Percentiles rank a stretch among this genome's conserved stretches.
Evolutionary conservation across 2,888 invertebrate species (phyloP).

Genomic region (Melanotus villosus): DNA sequence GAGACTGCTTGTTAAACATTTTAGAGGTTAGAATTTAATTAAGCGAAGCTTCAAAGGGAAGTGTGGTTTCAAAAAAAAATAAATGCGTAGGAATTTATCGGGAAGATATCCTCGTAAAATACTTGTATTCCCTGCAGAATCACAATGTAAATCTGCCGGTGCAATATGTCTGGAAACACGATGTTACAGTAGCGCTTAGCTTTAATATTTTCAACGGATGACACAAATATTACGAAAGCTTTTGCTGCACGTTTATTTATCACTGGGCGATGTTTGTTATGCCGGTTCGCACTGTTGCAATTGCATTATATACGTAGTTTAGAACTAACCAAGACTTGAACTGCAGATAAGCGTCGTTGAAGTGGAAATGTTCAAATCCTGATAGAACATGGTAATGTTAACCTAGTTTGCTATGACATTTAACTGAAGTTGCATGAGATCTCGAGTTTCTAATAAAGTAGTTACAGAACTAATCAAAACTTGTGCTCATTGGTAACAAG

Average conservation of each 20-base stretch:
- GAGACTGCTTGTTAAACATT: too few relatives aligned
- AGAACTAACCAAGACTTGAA: constrained; percentile 32
- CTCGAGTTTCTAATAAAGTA: constrained; percentile 42
- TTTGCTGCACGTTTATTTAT: constrained; percentile 34
- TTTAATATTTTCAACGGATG: constrained; percentile 29
- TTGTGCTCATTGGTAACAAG: constrained; percentile 33
- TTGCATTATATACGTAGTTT: constrained; percentile 27
- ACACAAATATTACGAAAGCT: constrained; percentile 32
- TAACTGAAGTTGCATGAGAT: constrained; percentile 28
- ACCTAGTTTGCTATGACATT: constrained; percentile 36
- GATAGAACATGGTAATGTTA: constrained; percentile 36
- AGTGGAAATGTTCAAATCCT: constrained; percentile 24
- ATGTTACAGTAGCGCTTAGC: constrained; percentile 23
- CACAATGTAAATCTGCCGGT: constrained; percentile 16
- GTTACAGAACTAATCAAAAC: constrained; percentile 44
- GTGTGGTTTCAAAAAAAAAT: too few relatives aligned
- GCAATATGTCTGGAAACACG: constrained; percentile 21
- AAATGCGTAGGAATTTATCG: too few relatives aligned
- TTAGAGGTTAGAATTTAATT: too few relatives aligned
- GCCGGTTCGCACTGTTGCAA: constrained; percentile 11
- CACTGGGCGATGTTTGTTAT: neutral
- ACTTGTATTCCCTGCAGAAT: constrained; percentile 11
- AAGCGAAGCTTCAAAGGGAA: too few relatives aligned
- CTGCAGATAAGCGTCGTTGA: constrained; percentile 27
- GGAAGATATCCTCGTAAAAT: neutral